Conservation (phyloP, 2,113 vertebrate genomes). For the Solenodon paradoxus region DNA sequence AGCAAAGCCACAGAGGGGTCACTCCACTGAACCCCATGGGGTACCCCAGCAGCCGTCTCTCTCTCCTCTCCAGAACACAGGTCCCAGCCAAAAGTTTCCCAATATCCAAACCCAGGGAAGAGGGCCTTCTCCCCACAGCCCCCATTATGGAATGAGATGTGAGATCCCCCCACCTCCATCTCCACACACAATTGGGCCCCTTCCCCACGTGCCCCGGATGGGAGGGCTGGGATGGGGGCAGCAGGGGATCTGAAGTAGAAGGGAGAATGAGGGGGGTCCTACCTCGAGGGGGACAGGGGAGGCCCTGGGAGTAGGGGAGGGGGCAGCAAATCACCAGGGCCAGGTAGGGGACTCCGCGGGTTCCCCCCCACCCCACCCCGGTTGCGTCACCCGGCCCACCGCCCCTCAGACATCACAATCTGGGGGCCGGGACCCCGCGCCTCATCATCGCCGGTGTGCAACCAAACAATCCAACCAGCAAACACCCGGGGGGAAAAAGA, state of each 20-base stretch:
- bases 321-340: neutral
- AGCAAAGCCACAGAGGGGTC: neutral
- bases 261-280: neutral
- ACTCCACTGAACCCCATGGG: rapidly evolving
- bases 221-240: too few species aligned
- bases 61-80: neutral
- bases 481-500: neutral
- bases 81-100: neutral
- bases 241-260: too few species aligned
- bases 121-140: rapidly evolving
- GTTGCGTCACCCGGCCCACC: conserved; percentile 26
- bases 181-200: neutral
- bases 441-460: neutral
- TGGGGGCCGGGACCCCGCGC: conserved; percentile 27
- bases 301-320: neutral
- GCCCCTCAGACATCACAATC: conserved; percentile 72
- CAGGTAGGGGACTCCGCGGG: neutral
- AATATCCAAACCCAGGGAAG: neutral
- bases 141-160: neutral
- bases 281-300: neutral
- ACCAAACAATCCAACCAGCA: conserved; percentile 47
- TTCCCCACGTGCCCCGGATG: neutral
- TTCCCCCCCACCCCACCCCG: neutral
- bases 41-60: neutral
- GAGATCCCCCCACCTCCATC: too few species aligned